Evolutionary conservation across 2,888 invertebrate genomes (phyloP), one percentile per base, ranked within the genome.

Genomic region (Spisula solida): DNA sequence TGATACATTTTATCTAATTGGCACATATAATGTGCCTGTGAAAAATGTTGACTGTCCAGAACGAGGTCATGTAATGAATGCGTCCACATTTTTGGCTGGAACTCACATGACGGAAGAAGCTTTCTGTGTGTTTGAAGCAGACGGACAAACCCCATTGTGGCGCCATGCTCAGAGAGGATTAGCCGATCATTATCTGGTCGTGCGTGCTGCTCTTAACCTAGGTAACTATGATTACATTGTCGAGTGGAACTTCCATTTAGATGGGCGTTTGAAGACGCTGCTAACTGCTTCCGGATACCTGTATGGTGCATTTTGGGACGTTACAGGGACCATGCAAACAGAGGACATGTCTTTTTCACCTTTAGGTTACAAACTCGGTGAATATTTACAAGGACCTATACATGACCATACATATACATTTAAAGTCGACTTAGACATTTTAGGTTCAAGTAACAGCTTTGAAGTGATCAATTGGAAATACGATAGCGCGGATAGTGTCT

Each of bases 91-190:
- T 41, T 90, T 85, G 14, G 82, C 85, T 29, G 56, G 88, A 10
- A 47, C 51, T 29, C 81, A 34, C 4, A 79, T 56, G 18, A 81
- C 82, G 55, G 41, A 83, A 16, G 86, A 87, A 20, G 81, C 89
- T 10, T 82, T 88, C 18, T 95, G 94, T 87, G 84, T 95, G 56
- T 95, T 93, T 82, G 94, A 95, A 88, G 89, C 87, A 47, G 90
- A 92, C 79, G 88, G 86, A 47, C 91, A 92, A 41, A 80, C 90
- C 10, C 92, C 94, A 12, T 80, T 94, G 18, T 91, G 93, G 90
- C 84, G 93, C 10, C 92, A 92, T 47, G 84, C 84, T n/a, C 56
- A 83, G n/a, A 86, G 81, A 31, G 93, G 93, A 1, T 47, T 93
- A 48, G 70, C 51, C 14, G 89, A 93, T 82, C 78, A 89, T 25